Evolutionary conservation across 2,113 vertebrate species (phyloP), one percentile per base, ranked within the genome.

Genomic region (Ceyx melanurus): DNA sequence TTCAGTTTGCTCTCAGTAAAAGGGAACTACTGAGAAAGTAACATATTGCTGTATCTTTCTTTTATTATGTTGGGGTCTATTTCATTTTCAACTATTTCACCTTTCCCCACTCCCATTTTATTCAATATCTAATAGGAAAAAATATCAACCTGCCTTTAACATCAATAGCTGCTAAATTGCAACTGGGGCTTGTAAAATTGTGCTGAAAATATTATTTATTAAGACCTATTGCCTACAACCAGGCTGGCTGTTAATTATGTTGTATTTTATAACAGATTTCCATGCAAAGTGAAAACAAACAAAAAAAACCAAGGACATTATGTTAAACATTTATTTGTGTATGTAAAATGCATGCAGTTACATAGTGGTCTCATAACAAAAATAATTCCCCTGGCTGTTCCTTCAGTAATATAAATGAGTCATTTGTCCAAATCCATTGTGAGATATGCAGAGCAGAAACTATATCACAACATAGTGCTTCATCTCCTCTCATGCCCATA

Each of bases 41-140:
- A 91, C 43, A 58, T 76, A 71, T 21, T 89, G 31, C 26, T 60
- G 8, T 23, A 67, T 60, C 3, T 21, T 6, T 68, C 64, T 85
- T 82, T 71, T 35, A 68, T 74, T 60, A 65, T 54, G 25, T 68
- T 28, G 46, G 6, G 9, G 4, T 54, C n/a, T 85, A 85, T 66
- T 91, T 88, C 5, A 62, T 83, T 91, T 82, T 82, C 82, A 81
- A n/a, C 11, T 71, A 14, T 54, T 90, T 80, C 66, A 77, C 25
- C 28, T 83, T 88, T 68, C 33, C 22, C 76, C 65, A 37, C 33
- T 77, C 13, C 14, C 16, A 77, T 86, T 83, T 83, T 64, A 5
- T 77, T 74, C 74, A 2, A 9, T 70, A 31, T 66, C 76, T 73
- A 31, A 15, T n/a, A 76, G 62, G 62, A 82, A 91, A 71, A 83